phyloP scores from a whole-genome alignment of 2,113 vertebrate genomes.

The Perca flavescens region DNA sequence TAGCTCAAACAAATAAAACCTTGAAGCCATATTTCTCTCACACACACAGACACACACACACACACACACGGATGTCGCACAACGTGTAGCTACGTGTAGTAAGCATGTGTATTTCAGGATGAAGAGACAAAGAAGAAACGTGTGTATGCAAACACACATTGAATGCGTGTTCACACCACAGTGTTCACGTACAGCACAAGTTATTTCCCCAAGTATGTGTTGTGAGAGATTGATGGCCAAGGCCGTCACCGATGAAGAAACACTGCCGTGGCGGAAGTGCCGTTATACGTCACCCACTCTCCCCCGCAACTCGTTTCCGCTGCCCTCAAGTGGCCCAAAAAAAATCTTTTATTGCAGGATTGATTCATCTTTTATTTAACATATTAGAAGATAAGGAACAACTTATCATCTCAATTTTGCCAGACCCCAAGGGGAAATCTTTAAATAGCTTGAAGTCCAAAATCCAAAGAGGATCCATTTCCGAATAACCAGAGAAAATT shows the following conservation, averaged over 20 bases:
- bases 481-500: not conserved
- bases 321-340: no score
- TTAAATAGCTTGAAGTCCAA: not conserved
- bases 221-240: constrained; percentile 67
- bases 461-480: not conserved
- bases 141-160: constrained; percentile 25
- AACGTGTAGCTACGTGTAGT: not conserved
- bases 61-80: not conserved
- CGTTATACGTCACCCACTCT: constrained; percentile 43
- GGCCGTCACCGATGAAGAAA: constrained; percentile 54
- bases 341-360: no score
- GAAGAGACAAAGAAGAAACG: constrained; percentile 14
- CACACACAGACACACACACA: no score
- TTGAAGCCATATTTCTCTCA: constrained; percentile 24
- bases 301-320: not conserved
- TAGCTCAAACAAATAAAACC: constrained; percentile 26
- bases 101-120: not conserved
- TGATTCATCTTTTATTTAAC: no score
- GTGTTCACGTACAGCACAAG: constrained; percentile 7
- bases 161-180: not conserved
- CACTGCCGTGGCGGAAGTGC: constrained; percentile 50
- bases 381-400: not conserved
- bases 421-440: not conserved
- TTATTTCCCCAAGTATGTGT: constrained; percentile 71
- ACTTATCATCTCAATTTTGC: not conserved